Evolutionary conservation across 2,888 invertebrate genomes (phyloP).

Genomic region (Phytoseiulus persimilis): DNA sequence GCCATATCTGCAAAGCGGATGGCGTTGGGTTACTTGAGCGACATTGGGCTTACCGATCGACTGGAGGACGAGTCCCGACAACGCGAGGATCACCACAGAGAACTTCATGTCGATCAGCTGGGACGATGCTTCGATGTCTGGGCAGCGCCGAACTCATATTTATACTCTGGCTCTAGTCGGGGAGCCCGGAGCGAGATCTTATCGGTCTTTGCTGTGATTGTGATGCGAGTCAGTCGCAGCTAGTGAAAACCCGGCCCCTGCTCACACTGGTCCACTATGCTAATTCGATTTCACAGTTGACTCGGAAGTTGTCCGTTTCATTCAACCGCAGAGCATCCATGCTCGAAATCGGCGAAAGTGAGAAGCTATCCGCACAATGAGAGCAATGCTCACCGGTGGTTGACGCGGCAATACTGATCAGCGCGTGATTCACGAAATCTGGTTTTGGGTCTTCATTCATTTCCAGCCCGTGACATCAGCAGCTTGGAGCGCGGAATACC

Average conservation of each 20-base stretch:
- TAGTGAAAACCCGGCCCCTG: not conserved
- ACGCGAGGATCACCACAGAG: constrained; percentile 23
- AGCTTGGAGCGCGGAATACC: too few species aligned
- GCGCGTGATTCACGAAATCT: not conserved
- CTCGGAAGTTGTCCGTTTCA: not conserved
- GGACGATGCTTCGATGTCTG: not conserved
- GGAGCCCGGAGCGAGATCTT: not conserved
- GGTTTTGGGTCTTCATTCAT: not conserved
- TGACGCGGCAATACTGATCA: not conserved
- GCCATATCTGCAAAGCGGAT: constrained; percentile 5
- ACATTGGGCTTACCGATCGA: constrained; percentile 11
- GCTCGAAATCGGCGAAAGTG: not conserved
- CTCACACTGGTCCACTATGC: not conserved
- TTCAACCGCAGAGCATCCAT: not conserved
- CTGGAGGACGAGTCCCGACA: constrained; percentile 27
- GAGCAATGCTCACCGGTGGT: not conserved
- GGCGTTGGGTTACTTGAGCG: not conserved
- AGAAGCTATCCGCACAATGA: not conserved
- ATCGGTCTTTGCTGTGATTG: not conserved
- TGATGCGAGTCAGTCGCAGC: not conserved
- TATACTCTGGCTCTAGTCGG: not conserved
- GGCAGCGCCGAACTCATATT: not conserved
- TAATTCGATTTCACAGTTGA: not conserved
- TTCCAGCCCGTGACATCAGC: too few species aligned
- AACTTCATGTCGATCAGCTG: constrained; percentile 11